phyloP scores from a whole-genome alignment of 2,797 vertebrate genomes.

The Lepilemur ruficaudatus region DNA sequence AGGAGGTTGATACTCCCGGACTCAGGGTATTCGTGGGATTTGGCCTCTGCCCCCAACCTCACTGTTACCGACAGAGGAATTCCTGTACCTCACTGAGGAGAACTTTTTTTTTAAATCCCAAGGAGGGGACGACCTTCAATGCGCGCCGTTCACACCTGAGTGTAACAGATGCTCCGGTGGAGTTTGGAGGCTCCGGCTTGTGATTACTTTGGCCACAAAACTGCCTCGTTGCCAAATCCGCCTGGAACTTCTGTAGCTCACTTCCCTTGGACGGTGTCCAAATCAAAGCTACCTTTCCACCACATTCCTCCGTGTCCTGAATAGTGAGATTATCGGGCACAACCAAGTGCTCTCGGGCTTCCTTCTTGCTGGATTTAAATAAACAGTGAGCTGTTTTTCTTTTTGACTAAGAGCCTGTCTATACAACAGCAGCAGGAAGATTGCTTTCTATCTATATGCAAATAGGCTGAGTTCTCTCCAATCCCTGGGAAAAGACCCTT shows the following conservation, averaged over 20 bases:
- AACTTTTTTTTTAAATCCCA: neutral
- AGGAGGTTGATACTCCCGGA: neutral
- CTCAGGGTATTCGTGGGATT: neutral
- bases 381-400: constrained; percentile 62
- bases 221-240: neutral
- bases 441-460: constrained; percentile 69
- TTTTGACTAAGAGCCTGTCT: constrained; percentile 54
- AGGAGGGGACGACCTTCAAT: neutral
- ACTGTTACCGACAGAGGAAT: neutral
- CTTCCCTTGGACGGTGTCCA: neutral
- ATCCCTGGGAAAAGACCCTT: constrained; percentile 47
- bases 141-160: neutral
- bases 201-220: neutral
- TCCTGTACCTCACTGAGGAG: neutral
- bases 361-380: constrained; percentile 66
- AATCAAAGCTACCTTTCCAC: constrained; percentile 4
- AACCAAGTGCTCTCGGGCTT: constrained; percentile 48
- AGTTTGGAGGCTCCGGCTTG: neutral
- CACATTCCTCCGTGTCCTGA: constrained; percentile 28
- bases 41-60: neutral
- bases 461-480: constrained; percentile 23
- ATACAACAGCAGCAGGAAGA: constrained; percentile 21
- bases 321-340: constrained; percentile 25
- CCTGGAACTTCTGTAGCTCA: neutral
- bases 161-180: neutral